Evolutionary conservation across 2,113 vertebrate species (phyloP), one percentile per base, ranked within the genome.

Genomic region (Tetrao urogallus): DNA sequence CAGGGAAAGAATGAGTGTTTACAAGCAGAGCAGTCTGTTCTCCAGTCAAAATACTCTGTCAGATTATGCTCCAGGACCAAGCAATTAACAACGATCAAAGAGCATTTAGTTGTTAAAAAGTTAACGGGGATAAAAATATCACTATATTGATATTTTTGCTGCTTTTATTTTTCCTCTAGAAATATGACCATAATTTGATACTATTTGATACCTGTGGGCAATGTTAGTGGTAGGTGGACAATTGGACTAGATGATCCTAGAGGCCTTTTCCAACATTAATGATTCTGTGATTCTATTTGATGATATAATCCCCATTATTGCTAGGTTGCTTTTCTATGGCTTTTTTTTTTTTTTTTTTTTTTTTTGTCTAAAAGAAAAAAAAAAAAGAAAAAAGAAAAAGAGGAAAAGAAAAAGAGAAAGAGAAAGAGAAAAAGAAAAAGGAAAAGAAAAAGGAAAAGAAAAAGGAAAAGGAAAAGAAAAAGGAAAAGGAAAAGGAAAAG

Each of bases 31-130:
- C 25, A 80, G 63, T 71, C 75, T 88, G 56, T 52, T 93, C 61
- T 74, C 18, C 42, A 83, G 56, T 89, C 87, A 93, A 92, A 95
- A 96, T 88, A 80, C 20, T 80, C 60, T n/a, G 22, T 48, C 18
- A 82, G 82, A 71, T 71, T 82, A 54, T 64, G 69, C 65, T 89
- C 45, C 78, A 72, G 65, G 89, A 92, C 82, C 61, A 74, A 78
- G 85, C 47, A 95, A 94, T 95, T 97, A 92, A 63, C 50, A 77
- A 13, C 24, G 72, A 93, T 95, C 92, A 94, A 94, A 94, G 57
- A 88, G 5, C 1, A 0, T 56, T 92, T 94, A 91, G 72, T 67
- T 0, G 0, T 91, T 85, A 67, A 86, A 92, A 95, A 88, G 82
- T 86, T 91, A 88, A 83, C 82, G 42, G 40, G n/a, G 36, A 89